These are phyloP conservation scores for Botia almorhae DNA, from an alignment of 2,797 vertebrate species.

Conservation along the genomic window DNA sequence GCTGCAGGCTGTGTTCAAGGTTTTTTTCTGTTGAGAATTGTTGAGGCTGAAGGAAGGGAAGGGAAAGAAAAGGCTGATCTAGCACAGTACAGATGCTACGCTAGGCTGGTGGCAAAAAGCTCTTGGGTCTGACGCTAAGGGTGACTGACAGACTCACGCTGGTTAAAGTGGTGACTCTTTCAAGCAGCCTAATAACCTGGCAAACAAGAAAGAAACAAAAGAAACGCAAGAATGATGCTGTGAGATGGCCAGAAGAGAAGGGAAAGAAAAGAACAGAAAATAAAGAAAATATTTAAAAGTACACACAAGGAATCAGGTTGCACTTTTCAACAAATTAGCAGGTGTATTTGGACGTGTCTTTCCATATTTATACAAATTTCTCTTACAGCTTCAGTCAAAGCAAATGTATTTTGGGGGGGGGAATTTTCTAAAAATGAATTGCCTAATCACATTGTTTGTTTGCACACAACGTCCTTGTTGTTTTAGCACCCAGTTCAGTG, in stretches of 20 bases:
- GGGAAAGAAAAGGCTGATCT: constrained; percentile 66
- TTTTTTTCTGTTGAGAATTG: constrained; percentile 64
- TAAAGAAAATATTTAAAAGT: constrained; percentile 41
- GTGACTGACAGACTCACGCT: constrained; percentile 84
- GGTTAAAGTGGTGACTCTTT: constrained; percentile 86
- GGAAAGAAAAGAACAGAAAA: constrained; percentile 60
- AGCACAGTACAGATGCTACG: constrained; percentile 75
- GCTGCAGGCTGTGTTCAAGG: constrained; percentile 35
- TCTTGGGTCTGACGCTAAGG: constrained; percentile 70
- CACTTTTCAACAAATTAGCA: constrained; percentile 58
- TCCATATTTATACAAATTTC: constrained; percentile 16
- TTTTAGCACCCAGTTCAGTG: no score
- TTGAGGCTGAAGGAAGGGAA: constrained; percentile 64
- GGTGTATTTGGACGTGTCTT: constrained; percentile 26
- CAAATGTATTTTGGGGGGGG: constrained; percentile 19
- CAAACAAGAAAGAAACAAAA: constrained; percentile 77
- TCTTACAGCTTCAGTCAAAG: constrained; percentile 8
- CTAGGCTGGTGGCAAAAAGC: constrained; percentile 73
- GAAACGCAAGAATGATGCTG: constrained; percentile 77
- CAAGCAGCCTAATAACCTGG: constrained; percentile 86
- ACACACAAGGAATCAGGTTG: constrained; percentile 60
- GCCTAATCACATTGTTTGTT: no score
- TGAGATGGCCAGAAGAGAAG: constrained; percentile 66
- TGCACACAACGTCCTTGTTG: no score
- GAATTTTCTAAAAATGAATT: constrained; percentile 32